Percentiles rank a stretch among this genome's conserved stretches.
These are phyloP conservation scores for Caenorhabditis sp. DNA, from an alignment of 2,888 invertebrate genomes.

Conservation along the genomic window DNA sequence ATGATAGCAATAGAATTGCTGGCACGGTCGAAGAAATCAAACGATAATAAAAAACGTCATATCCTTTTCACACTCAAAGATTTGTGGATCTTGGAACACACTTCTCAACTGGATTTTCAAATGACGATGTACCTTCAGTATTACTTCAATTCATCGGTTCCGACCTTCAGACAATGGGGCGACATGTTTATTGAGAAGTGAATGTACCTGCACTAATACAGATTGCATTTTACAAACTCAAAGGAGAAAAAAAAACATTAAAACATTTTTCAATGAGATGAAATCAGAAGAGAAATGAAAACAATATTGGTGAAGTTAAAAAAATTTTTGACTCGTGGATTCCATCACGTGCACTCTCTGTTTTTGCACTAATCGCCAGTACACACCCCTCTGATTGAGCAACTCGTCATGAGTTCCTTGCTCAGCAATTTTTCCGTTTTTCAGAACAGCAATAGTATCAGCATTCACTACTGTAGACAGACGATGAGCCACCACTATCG, in stretches of 20 bases:
- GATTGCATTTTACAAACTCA: no score
- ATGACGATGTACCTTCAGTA: not conserved
- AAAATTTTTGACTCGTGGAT: not conserved
- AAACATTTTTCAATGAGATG: no score
- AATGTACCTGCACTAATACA: not conserved
- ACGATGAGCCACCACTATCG: constrained; percentile 84
- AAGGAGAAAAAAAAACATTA: not conserved
- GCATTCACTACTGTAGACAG: constrained; percentile 84
- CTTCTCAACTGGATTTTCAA: constrained; percentile 34
- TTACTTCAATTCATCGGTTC: constrained; percentile 14
- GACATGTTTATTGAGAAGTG: constrained; percentile 10
- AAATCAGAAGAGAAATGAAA: not conserved
- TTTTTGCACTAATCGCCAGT: constrained; percentile 85
- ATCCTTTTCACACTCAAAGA: no score
- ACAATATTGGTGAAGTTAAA: not conserved
- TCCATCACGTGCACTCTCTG: constrained; percentile 27
- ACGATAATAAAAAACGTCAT: no score
- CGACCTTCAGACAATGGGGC: constrained; percentile 62
- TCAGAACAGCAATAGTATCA: constrained; percentile 67
- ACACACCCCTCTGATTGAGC: constrained; percentile 87
- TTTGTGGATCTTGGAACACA: no score
- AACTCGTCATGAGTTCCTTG: constrained; percentile 88
- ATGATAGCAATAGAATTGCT: no score
- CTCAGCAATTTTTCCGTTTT: constrained; percentile 85
- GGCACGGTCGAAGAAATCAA: no score